Conservation (phyloP, 2,797 vertebrate species). For the Neosilurus hyrtlii region DNA sequence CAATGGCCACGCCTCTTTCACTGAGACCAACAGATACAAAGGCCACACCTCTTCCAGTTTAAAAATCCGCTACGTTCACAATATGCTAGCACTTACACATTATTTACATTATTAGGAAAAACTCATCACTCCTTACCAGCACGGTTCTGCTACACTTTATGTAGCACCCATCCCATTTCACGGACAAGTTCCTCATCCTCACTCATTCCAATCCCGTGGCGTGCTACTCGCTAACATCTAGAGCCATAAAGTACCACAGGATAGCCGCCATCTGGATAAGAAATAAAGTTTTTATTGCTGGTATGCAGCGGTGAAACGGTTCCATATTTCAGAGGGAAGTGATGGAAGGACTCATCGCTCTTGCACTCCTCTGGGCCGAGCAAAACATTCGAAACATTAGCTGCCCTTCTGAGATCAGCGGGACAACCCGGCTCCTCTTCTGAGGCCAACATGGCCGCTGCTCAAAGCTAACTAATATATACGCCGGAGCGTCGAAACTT, state of each 20-base stretch:
- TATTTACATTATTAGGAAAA: neutral
- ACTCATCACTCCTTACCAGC: neutral
- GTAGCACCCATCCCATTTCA: conserved; percentile 5
- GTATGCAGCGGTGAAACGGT: conserved; percentile 43
- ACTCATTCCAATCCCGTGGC: conserved; percentile 37
- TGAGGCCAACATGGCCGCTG: conserved; percentile 15
- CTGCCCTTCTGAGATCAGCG: conserved; percentile 33
- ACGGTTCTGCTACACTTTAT: neutral
- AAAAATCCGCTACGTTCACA: neutral
- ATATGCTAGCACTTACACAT: neutral
- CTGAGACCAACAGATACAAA: no score
- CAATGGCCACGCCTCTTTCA: neutral
- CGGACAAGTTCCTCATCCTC: conserved; percentile 20
- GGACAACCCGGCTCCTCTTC: conserved; percentile 22
- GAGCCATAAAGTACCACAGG: conserved; percentile 46
- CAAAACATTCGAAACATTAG: conserved; percentile 43
- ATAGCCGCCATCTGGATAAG: conserved; percentile 60
- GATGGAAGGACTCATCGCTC: conserved; percentile 48
- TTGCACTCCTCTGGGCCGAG: conserved; percentile 34
- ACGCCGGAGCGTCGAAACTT: conserved; percentile 22
- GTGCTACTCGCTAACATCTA: conserved; percentile 37
- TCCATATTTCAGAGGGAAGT: conserved; percentile 48
- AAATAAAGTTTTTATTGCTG: conserved; percentile 63
- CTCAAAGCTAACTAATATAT: conserved; percentile 36
- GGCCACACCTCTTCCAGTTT: neutral